phyloP scores from a whole-genome alignment of 2,888 invertebrate species.

The Julus scandinavius region DNA sequence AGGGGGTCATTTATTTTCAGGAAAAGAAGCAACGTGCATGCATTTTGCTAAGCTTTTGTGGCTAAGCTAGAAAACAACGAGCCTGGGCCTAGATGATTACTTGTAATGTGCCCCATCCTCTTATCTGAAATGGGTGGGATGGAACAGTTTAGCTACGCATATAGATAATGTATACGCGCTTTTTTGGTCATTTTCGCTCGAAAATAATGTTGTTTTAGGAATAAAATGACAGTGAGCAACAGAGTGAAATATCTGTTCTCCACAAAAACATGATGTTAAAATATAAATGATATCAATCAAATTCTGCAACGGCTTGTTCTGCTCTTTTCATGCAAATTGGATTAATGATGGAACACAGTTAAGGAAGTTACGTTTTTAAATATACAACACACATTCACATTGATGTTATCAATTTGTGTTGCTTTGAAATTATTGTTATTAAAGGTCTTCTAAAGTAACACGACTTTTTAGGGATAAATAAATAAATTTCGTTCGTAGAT shows the following conservation, averaged over 20 bases:
- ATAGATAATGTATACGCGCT: neutral
- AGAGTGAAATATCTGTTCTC: neutral
- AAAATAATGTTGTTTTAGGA: neutral
- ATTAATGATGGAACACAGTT: too few relatives aligned
- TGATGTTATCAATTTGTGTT: too few relatives aligned
- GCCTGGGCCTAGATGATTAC: conserved; percentile 22
- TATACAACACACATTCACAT: too few relatives aligned
- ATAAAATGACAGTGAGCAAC: neutral
- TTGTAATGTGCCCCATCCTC: neutral
- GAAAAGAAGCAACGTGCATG: conserved; percentile 4
- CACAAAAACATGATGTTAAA: too few relatives aligned
- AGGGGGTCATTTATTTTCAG: conserved; percentile 28
- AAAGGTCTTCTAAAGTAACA: too few relatives aligned
- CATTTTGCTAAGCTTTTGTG: conserved; percentile 35
- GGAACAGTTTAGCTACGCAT: neutral
- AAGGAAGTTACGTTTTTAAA: too few relatives aligned
- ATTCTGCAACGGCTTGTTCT: too few relatives aligned
- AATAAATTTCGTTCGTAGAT: too few relatives aligned
- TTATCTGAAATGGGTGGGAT: conserved; percentile 3
- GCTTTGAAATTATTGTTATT: too few relatives aligned
- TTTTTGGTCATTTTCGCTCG: neutral
- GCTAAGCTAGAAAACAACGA: conserved; percentile 12
- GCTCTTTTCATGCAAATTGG: too few relatives aligned
- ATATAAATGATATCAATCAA: too few relatives aligned
- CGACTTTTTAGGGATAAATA: too few relatives aligned